Conservation (phyloP, 2,113 vertebrate genomes). For the Tragelaphus buxtoni region DNA sequence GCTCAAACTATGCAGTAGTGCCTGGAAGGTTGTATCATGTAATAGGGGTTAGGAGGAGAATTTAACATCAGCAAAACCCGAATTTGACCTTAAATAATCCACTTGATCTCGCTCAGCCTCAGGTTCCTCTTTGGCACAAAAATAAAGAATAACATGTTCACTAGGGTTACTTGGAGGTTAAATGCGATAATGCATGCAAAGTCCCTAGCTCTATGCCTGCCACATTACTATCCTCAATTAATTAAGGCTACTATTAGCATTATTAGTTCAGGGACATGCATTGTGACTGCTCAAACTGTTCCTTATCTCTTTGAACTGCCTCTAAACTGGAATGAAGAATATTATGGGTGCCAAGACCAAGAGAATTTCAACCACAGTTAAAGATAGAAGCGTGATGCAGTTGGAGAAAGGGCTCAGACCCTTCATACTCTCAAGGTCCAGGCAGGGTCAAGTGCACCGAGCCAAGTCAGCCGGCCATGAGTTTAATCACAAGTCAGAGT, state of each 20-base stretch:
- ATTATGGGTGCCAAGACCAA: background rate
- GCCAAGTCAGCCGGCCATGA: background rate
- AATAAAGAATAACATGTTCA: background rate
- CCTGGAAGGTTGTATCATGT: background rate
- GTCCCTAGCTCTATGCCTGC: background rate
- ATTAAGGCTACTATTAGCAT: background rate
- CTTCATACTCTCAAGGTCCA: background rate
- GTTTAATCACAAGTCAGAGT: background rate
- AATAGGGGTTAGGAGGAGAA: background rate
- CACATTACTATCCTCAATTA: background rate
- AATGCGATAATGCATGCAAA: background rate
- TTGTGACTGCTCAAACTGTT: background rate
- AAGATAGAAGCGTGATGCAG: background rate
- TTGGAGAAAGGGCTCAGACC: background rate
- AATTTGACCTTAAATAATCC: background rate
- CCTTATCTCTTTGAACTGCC: background rate
- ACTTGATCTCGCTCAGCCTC: background rate
- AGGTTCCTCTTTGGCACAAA: background rate
- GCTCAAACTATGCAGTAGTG: background rate
- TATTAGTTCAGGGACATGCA: background rate
- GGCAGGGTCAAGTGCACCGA: background rate
- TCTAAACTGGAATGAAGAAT: background rate
- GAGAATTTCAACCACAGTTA: background rate
- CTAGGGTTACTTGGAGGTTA: background rate
- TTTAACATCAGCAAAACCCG: background rate